phyloP scores from a whole-genome alignment of 2,888 invertebrate genomes.

The Drosophila pseudotakahashii region DNA sequence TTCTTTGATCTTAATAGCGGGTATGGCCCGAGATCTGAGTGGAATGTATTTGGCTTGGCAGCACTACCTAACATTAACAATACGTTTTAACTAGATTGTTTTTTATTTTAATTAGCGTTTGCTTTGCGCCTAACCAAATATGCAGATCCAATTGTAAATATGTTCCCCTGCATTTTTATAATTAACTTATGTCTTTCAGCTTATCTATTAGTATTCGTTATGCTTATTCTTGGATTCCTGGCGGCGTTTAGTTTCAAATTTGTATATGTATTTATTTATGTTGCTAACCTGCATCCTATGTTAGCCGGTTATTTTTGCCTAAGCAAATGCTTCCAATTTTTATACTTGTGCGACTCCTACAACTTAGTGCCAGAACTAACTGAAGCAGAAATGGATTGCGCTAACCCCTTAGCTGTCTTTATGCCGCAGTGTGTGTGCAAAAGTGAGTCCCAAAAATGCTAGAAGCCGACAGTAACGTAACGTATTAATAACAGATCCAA shows the following conservation, averaged over 20 bases:
- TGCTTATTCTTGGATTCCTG: fast-evolving
- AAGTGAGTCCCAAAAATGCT: not conserved
- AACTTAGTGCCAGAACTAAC: not conserved
- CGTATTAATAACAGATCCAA: not conserved
- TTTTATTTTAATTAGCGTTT: no score
- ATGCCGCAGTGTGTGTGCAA: not conserved
- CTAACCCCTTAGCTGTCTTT: not conserved
- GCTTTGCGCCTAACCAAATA: no score
- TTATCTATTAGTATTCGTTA: not conserved
- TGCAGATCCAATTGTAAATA: no score
- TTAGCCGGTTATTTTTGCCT: not conserved
- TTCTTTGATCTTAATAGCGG: not conserved
- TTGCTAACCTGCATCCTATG: not conserved
- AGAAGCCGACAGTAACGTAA: not conserved
- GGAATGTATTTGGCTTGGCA: no score
- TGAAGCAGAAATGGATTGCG: not conserved
- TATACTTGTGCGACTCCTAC: not conserved
- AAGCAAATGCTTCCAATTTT: not conserved
- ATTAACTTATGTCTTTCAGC: not conserved
- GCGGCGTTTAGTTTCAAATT: not conserved
- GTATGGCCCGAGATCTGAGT: not conserved
- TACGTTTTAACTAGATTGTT: no score
- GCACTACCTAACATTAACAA: no score
- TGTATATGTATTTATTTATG: not conserved
- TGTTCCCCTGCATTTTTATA: not conserved